phyloP scores from a whole-genome alignment of 2,888 invertebrate genomes.

The Smittia sp. region DNA sequence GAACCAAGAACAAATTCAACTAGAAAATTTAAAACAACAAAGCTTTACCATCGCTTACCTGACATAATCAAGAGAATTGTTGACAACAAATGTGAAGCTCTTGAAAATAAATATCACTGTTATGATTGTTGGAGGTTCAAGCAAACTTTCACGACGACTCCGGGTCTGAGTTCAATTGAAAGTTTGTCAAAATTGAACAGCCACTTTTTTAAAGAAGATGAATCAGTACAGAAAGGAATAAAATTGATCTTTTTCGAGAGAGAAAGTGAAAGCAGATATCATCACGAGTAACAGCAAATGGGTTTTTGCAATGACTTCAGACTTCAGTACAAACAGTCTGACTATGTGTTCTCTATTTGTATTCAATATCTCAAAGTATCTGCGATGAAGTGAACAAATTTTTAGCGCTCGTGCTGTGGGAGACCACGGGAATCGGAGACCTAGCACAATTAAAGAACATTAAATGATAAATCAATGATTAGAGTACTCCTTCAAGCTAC shows the following conservation, averaged over 20 bases:
- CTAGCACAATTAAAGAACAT: constrained; percentile 4
- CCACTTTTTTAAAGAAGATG: no score
- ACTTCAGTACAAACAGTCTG: neutral
- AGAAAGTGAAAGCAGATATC: neutral
- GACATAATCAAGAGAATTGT: neutral
- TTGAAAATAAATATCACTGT: neutral
- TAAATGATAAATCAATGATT: neutral
- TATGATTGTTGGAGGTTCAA: neutral
- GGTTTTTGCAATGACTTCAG: neutral
- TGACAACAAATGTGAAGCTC: neutral
- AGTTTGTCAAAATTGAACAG: no score
- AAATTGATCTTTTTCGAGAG: no score
- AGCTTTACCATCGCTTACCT: constrained; percentile 12
- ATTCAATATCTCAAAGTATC: neutral
- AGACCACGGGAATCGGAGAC: neutral
- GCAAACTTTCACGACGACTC: no score
- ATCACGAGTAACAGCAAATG: neutral
- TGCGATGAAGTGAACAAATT: neutral
- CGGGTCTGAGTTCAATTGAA: no score
- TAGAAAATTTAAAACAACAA: neutral
- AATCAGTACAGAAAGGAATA: no score
- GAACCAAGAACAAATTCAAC: neutral
- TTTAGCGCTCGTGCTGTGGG: neutral
- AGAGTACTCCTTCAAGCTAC: neutral
- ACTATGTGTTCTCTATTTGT: constrained; percentile 6